phyloP scores from a whole-genome alignment of 2,113 vertebrate species.

The Eretmochelys imbricata region DNA sequence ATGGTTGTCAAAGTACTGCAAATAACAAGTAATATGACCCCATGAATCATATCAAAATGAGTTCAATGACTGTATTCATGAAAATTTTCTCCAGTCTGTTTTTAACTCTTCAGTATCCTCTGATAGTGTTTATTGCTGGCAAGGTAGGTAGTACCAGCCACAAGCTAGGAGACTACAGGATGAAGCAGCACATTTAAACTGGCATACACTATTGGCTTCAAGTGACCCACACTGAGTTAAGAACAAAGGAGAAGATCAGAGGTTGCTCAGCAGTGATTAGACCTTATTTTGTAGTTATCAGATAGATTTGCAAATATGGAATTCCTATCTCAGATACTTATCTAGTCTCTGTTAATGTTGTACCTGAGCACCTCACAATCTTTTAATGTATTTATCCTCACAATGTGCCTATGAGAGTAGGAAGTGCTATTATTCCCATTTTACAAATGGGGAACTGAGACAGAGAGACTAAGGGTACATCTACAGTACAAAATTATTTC shows the following conservation, averaged over 20 bases:
- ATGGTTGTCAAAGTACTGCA: neutral
- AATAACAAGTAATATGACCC: neutral
- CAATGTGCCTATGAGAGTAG: neutral
- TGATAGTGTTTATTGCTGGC: neutral
- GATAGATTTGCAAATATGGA: neutral
- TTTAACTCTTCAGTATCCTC: neutral
- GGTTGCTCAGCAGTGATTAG: neutral
- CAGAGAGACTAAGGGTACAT: neutral
- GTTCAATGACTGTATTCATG: neutral
- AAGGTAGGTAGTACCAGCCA: neutral
- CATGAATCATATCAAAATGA: neutral
- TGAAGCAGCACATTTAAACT: neutral
- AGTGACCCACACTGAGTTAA: neutral
- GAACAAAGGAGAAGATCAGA: neutral
- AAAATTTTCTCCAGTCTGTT: neutral
- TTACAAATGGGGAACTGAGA: neutral
- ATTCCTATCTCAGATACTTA: neutral
- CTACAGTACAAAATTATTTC: too few species aligned
- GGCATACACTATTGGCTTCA: neutral
- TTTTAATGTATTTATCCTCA: neutral
- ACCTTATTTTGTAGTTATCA: neutral
- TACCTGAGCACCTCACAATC: neutral
- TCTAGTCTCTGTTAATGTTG: neutral
- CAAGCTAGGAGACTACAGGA: neutral
- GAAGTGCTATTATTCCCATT: neutral